Percentiles rank a stretch among this genome's conserved stretches.
Conservation (phyloP, 2,888 invertebrate genomes). For the Anthophora plumipes region DNA sequence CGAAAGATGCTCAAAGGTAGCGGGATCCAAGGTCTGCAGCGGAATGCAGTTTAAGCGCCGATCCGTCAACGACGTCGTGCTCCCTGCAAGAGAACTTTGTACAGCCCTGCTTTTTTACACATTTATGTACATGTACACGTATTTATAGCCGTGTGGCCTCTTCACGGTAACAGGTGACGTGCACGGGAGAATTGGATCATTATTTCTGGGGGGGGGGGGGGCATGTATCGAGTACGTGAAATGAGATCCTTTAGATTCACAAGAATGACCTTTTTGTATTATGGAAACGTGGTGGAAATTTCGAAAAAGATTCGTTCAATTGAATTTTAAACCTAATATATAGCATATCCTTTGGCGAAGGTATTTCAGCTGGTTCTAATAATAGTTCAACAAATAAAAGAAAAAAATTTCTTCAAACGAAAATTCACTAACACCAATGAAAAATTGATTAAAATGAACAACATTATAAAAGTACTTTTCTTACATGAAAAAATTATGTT, state of each 20-base stretch:
- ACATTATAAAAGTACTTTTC: no score
- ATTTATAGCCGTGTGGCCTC: not conserved
- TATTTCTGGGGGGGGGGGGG: not conserved
- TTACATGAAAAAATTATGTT: no score
- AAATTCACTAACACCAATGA: no score
- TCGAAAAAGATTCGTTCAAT: no score
- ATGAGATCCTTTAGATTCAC: not conserved
- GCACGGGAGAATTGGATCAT: not conserved
- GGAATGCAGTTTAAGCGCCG: slow-evolving; percentile 58
- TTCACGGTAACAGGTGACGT: slow-evolving; percentile 24
- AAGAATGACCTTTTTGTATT: not conserved
- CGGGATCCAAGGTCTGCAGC: slow-evolving; percentile 9
- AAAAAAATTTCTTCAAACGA: no score
- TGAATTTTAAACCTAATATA: no score
- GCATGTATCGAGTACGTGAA: slow-evolving; percentile 15
- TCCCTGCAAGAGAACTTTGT: slow-evolving; percentile 54
- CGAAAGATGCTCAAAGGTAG: slow-evolving; percentile 39
- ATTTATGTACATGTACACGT: slow-evolving; percentile 49
- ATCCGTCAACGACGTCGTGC: slow-evolving; percentile 50
- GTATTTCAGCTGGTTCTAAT: no score
- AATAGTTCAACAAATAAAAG: no score
- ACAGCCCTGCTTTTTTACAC: slow-evolving; percentile 52
- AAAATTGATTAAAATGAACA: no score
- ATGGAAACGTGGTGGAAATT: no score
- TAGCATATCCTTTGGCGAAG: no score